phyloP scores from a whole-genome alignment of 2,113 vertebrate genomes.

The Neogobius melanostomus region DNA sequence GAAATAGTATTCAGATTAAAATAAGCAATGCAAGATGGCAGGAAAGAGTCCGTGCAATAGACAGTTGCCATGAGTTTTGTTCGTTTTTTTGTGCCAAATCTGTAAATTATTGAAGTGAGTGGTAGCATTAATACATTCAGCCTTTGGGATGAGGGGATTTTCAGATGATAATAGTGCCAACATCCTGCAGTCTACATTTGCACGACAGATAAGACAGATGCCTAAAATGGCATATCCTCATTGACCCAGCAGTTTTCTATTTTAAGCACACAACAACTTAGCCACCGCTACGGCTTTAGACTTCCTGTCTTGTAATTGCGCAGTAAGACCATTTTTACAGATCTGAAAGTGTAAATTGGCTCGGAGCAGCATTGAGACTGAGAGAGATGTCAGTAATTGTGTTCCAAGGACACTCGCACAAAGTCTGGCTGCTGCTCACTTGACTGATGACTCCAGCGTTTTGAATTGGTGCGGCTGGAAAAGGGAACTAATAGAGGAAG shows the following conservation, averaged over 20 bases:
- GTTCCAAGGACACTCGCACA: background rate
- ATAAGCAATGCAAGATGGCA: no score
- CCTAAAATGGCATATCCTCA: background rate
- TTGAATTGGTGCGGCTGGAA: slow-evolving; percentile 10
- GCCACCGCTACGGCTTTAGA: background rate
- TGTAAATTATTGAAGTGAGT: no score
- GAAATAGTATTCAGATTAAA: no score
- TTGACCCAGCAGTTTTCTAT: background rate
- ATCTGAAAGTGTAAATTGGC: background rate
- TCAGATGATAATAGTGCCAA: no score
- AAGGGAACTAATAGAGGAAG: slow-evolving; percentile 24
- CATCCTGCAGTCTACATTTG: background rate
- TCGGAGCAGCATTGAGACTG: background rate
- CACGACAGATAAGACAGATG: background rate
- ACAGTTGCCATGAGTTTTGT: no score
- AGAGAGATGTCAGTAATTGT: background rate
- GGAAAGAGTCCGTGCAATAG: no score
- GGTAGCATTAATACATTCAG: background rate
- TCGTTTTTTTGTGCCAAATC: no score
- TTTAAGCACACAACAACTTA: background rate
- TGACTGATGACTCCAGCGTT: slow-evolving; percentile 21
- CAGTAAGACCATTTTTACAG: background rate
- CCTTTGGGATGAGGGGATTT: background rate
- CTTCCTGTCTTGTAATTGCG: background rate
- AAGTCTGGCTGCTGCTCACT: slow-evolving; percentile 3